Evolutionary conservation across 2,797 vertebrate genomes (phyloP).

Genomic region (Anisognathus igniventris): DNA sequence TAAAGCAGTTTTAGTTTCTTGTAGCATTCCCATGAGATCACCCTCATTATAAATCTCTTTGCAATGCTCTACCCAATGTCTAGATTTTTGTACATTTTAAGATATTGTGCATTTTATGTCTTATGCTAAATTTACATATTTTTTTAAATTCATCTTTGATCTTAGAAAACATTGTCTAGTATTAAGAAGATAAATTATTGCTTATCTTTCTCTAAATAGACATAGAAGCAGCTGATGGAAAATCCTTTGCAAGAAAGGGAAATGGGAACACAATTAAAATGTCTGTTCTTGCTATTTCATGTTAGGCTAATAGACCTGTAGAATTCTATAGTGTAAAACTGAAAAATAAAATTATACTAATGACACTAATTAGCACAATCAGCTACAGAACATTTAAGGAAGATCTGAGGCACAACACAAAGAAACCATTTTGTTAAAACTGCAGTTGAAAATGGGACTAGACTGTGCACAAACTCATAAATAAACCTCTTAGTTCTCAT

Average conservation of each 20-base stretch:
- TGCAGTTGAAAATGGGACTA: conserved; percentile 5
- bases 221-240: not conserved
- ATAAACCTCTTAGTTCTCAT: conserved; percentile 61
- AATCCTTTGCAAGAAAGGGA: not conserved
- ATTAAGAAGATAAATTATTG: not conserved
- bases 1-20: not conserved
- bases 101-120: not conserved
- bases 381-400: not conserved
- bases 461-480: conserved; percentile 4
- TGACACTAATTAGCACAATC: not conserved
- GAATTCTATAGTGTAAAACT: not conserved
- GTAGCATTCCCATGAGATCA: not conserved
- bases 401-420: not conserved
- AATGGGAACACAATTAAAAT: not conserved
- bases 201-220: not conserved
- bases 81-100: not conserved
- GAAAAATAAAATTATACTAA: not conserved
- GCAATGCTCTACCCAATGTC: not conserved
- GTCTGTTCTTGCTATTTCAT: not conserved
- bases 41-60: not conserved
- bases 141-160: not conserved
- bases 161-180: not conserved
- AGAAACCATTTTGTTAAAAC: not conserved
- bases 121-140: not conserved
- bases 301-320: not conserved